phyloP scores from a whole-genome alignment of 2,888 invertebrate genomes.

The Ctena decussata region DNA sequence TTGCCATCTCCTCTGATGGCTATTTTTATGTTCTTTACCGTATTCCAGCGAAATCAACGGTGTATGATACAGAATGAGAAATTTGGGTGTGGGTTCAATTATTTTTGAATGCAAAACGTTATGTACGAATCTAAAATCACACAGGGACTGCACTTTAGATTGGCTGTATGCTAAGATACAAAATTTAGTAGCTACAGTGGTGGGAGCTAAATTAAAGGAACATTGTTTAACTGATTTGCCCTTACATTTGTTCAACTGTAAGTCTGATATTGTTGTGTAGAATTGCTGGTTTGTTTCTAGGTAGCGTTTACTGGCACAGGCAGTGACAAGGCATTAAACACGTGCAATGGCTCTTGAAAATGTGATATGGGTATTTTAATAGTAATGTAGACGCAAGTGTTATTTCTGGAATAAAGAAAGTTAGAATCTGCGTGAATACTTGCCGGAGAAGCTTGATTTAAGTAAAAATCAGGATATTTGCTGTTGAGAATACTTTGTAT shows the following conservation, averaged over 20 bases:
- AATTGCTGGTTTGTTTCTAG: neutral
- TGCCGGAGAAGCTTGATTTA: neutral
- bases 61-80: constrained; percentile 16
- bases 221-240: neutral
- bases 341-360: neutral
- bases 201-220: constrained; percentile 7
- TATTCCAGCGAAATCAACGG: neutral
- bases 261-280: constrained; percentile 12
- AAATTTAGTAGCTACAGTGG: neutral
- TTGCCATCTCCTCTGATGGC: no score
- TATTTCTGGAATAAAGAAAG: neutral
- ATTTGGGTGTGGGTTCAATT: neutral
- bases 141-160: neutral
- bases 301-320: constrained; percentile 30
- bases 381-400: neutral
- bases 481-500: neutral
- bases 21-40: neutral
- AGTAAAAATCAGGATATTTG: constrained; percentile 1
- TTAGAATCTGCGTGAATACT: constrained; percentile 6
- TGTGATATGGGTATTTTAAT: constrained; percentile 13
- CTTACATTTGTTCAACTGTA: neutral
- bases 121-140: constrained; percentile 20
- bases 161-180: constrained; percentile 1
- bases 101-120: constrained; percentile 7
- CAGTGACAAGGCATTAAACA: neutral